Base-by-base conservation (phyloP, 1,140 invertebrate genomes). In the Dryas iulia region DNA sequence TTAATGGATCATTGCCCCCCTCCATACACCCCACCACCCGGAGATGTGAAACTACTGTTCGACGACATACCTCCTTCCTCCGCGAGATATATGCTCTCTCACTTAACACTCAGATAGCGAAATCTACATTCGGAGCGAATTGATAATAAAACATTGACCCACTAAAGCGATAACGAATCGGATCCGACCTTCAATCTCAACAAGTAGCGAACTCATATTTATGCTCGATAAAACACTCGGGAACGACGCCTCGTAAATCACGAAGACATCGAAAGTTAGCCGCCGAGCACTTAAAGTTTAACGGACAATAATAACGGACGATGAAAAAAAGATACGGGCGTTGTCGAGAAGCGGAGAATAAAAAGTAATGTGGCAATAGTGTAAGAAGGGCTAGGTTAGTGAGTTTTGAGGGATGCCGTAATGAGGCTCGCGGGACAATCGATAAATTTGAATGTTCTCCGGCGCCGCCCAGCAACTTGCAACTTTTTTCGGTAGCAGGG, bases 1-100 rank as follows among this genome's bases (percentile, higher is more conserved):
- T 93, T 93, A 93, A 93, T 93, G 92, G 93, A 93, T 93, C 92
- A 93, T 93, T 93, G 89, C 92, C 89, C 92, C 90, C 87, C 81
- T 14, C 53, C 53, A 24, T 11, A 5, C 82, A 81, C 77, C 76
- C 71, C 73, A 65, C 79, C 67, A 62, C 74, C 72, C 77, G 63
- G 77, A 78, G 76, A 86, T 84, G 79, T 80, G 79, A 83, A 86
- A 86, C 85, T 84, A 86, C 82, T 84, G 85, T 84, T 85, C 78
- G 72, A 86, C 80, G 77, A 84, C 82, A 75, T 76, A 72, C 70
- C 81, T 78, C 80, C 78, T 81, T 82, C 83, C 61, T 62, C 71
- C 65, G 65, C 30, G 61, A 68, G 28, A 68, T 72, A 70, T 70
- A 70, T 64, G 68, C 26, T 54, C 68, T 59, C 57, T 47, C 66